Evolutionary conservation across 2,888 invertebrate genomes (phyloP), one percentile per base, ranked within the genome.

Genomic region (Notocelia uddmanniana): DNA sequence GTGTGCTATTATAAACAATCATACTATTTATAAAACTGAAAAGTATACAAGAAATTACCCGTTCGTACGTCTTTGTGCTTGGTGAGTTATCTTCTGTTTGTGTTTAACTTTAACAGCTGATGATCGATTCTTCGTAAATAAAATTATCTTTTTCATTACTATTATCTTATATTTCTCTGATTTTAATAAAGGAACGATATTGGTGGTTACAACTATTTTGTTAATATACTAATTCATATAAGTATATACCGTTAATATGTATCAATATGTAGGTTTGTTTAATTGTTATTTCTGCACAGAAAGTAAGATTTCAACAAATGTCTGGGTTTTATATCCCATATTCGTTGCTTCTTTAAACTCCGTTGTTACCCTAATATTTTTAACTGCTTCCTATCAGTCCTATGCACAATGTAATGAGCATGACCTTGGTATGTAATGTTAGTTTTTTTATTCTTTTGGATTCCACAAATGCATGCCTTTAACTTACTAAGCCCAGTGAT

Each of bases 51-150:
- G 3, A 3, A 11, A 13, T 50, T 15, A 50, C 31, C 15, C 19
- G n/a, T 15, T 18, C 18, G 19, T 52, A 31, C 19, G 31, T 11
- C 31, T 1, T 34, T 13, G 34, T 19, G 48, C 48, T 48, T 48
- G 37, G 57, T 70, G 21, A 69, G 63, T 57, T 50, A 45, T 60
- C 13, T 62, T 34, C 23, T 18, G 13, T 26, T 60, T 48, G 1
- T 15, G 13, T 18, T 18, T 13, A 23, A 48, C 9, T 31, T 10
- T 19, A 70, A 37, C 64, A 63, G 63, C 69, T 64, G 64, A 64
- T 58, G 50, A 58, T 31, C 31, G 26, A 26, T 3, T 3, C 5
- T 3, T 26, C 6, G 18, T 37, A 70, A 50, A 58, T 64, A 23
- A 41, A 41, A 15, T 2, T 8, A n/a, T 8, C 8, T n/a, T 45